Evolutionary conservation across 2,797 vertebrate species (phyloP).

Genomic region (Pipistrellus pipistrellus): DNA sequence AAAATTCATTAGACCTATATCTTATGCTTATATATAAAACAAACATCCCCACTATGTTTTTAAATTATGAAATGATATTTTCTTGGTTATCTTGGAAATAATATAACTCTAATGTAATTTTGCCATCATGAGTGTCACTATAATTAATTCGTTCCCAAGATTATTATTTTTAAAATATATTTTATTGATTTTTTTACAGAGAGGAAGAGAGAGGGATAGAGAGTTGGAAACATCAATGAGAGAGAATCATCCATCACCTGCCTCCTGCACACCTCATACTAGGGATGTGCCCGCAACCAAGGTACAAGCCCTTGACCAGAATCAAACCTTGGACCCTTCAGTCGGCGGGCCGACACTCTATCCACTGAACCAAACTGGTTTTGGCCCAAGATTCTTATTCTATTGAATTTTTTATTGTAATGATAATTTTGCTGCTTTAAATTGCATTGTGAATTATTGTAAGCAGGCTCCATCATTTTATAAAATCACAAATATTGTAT

Average conservation of each 20-base stretch:
- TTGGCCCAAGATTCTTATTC: conserved; percentile 23
- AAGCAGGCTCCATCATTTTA: neutral
- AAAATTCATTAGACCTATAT: neutral
- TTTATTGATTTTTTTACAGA: no score
- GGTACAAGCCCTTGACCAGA: no score
- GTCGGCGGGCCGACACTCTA: no score
- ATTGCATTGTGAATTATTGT: conserved; percentile 18
- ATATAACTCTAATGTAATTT: conserved; percentile 61
- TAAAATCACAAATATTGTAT: neutral
- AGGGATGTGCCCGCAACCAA: no score
- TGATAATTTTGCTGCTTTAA: neutral
- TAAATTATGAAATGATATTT: neutral
- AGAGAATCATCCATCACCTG: no score
- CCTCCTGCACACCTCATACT: no score
- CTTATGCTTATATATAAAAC: neutral
- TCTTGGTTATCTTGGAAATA: conserved; percentile 56
- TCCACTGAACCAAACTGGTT: no score
- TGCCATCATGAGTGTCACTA: conserved; percentile 35
- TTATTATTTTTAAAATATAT: no score
- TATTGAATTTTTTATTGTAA: neutral
- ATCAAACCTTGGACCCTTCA: no score
- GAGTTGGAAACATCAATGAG: no score
- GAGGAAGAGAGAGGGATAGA: no score
- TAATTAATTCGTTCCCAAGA: conserved; percentile 47
- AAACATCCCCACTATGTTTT: neutral